Evolutionary conservation across 2,888 invertebrate species (phyloP).

Genomic region (Acrocyrtus sp.): DNA sequence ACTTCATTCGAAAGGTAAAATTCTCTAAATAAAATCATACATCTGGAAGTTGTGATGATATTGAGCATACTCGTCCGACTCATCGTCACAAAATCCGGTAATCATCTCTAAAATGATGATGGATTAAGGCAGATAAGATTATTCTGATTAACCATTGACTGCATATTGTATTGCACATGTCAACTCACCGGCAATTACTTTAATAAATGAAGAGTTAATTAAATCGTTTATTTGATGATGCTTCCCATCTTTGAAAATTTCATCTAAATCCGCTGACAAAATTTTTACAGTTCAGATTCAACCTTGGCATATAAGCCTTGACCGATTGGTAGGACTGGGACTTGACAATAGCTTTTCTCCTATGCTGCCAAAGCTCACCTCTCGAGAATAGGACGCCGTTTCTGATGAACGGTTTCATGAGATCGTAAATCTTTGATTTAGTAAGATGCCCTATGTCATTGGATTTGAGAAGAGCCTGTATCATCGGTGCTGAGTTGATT

Average conservation of each 20-base stretch:
- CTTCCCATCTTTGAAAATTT: neutral
- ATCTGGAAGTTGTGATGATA: conserved; percentile 21
- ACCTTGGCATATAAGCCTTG: neutral
- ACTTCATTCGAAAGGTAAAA: neutral
- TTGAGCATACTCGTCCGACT: neutral
- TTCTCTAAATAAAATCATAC: neutral
- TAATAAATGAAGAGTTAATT: neutral
- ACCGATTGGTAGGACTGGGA: neutral
- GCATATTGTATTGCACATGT: neutral
- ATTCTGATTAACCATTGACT: neutral
- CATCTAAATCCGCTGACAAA: conserved; percentile 1
- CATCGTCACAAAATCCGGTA: conserved; percentile 8
- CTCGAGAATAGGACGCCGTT: neutral
- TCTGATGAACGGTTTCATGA: conserved; percentile 1
- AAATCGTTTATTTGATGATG: neutral
- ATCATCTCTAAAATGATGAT: conserved; percentile 18
- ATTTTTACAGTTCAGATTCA: neutral
- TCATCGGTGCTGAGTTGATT: neutral
- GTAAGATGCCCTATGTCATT: neutral
- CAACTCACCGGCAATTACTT: neutral
- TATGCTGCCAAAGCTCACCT: conserved; percentile 1
- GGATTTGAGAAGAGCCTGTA: neutral
- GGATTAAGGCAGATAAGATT: neutral
- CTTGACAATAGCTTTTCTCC: neutral
- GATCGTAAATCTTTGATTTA: neutral